These are phyloP conservation scores for Plestiodon gilberti DNA, from an alignment of 2,113 vertebrate genomes.

Conservation along the genomic window DNA sequence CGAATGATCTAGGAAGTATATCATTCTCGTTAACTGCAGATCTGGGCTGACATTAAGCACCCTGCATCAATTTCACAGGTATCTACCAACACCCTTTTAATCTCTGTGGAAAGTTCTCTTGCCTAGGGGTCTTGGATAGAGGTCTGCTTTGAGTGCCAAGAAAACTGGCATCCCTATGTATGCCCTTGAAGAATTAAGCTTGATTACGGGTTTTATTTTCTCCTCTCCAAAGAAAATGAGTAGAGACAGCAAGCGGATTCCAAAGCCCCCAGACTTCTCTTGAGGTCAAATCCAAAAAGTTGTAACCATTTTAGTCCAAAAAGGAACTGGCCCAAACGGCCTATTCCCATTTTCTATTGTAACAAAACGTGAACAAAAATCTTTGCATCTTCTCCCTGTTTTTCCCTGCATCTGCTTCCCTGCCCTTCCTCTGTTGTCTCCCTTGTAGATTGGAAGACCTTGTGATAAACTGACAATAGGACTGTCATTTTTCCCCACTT, in stretches of 20 bases:
- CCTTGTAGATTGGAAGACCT: too few relatives aligned
- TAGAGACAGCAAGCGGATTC: neutral
- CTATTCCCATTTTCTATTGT: too few relatives aligned
- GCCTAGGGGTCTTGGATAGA: neutral
- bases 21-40: neutral
- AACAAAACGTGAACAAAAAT: too few relatives aligned
- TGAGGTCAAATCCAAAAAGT: neutral
- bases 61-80: neutral
- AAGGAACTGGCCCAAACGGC: accelerated
- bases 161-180: neutral
- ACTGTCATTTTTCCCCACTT: too few relatives aligned
- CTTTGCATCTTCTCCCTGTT: too few relatives aligned
- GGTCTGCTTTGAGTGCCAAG: neutral
- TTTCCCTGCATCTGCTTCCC: too few relatives aligned
- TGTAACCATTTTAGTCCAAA: too few relatives aligned
- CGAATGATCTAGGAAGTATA: neutral
- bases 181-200: constrained; percentile 23
- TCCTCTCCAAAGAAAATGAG: constrained; percentile 26
- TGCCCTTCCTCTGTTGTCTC: too few relatives aligned
- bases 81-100: neutral
- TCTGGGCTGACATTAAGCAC: neutral
- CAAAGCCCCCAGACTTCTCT: neutral
- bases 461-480: too few relatives aligned
- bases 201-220: constrained; percentile 31
- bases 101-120: constrained; percentile 9